Conservation (phyloP, 2,797 vertebrate species). For the Semaprochilodus insignis region DNA sequence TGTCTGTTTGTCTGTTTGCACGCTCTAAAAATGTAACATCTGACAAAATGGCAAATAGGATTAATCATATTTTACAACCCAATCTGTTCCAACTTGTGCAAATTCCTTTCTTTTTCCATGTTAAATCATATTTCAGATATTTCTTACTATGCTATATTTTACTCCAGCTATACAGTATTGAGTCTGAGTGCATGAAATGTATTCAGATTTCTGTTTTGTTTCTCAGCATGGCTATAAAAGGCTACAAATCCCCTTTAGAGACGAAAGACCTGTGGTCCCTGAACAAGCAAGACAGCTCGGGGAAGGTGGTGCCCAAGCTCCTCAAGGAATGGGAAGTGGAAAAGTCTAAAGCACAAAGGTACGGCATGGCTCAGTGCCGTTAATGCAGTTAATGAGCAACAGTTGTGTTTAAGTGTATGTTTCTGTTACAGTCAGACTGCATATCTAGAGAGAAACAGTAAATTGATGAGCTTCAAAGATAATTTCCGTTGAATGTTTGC, state of each 20-base stretch:
- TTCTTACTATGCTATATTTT: neutral
- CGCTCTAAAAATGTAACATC: too few relatives aligned
- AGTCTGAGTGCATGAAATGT: neutral
- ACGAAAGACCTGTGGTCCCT: slow-evolving; percentile 92
- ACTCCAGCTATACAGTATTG: neutral
- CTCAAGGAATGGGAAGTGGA: slow-evolving; percentile 88
- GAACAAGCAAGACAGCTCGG: slow-evolving; percentile 84
- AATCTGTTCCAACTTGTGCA: neutral
- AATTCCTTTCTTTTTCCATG: neutral
- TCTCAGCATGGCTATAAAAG: slow-evolving; percentile 88
- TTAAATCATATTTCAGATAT: neutral
- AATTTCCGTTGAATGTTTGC: neutral
- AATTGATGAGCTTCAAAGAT: neutral
- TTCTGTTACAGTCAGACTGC: too few relatives aligned
- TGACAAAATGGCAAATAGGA: neutral
- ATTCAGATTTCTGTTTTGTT: slow-evolving; percentile 40
- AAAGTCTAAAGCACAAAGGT: slow-evolving; percentile 78
- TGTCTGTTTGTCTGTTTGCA: neutral
- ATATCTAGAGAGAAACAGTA: neutral
- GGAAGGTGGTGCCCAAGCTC: slow-evolving; percentile 80
- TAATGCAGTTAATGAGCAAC: neutral
- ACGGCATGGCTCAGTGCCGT: neutral
- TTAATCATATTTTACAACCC: neutral
- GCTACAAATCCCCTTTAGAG: slow-evolving; percentile 91
- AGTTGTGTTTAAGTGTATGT: slow-evolving; percentile 5